Evolutionary conservation across 53 echinoderm and acorn worm species (phyloP).

Genomic region (Paracentrotus lividus): DNA sequence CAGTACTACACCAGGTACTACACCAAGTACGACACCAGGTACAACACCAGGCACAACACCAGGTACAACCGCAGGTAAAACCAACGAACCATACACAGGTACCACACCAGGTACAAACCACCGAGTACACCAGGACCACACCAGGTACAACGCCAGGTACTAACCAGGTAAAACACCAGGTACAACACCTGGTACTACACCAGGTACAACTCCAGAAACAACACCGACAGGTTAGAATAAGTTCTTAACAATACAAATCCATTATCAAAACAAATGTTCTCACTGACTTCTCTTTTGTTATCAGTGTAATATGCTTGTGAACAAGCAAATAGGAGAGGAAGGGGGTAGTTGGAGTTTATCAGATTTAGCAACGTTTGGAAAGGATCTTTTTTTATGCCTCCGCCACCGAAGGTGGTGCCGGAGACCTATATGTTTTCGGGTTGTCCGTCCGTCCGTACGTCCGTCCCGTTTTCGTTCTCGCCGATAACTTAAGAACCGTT

Average conservation of each 20-base stretch:
- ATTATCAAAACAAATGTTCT: background rate
- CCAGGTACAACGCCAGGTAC: background rate
- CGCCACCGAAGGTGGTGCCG: too few species aligned
- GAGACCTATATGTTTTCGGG: too few species aligned
- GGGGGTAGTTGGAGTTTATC: too few species aligned
- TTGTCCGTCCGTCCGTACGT: too few species aligned
- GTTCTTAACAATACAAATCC: background rate
- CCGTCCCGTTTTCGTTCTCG: too few species aligned
- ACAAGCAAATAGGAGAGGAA: too few species aligned
- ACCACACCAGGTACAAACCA: background rate
- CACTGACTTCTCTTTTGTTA: too few species aligned
- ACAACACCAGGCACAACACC: background rate
- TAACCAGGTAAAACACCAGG: background rate
- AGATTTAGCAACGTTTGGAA: background rate
- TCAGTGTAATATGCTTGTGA: too few species aligned
- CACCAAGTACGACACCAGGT: background rate
- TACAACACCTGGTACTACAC: background rate
- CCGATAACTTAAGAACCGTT: too few species aligned
- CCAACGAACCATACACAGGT: background rate
- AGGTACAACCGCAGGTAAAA: background rate
- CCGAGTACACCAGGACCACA: background rate
- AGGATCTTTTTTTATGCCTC: too few species aligned
- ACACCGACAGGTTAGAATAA: background rate
- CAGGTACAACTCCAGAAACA: background rate
- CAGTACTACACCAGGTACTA: constrained; percentile 10